Conservation (phyloP, 2,888 invertebrate species). For the Folsomia candida region DNA sequence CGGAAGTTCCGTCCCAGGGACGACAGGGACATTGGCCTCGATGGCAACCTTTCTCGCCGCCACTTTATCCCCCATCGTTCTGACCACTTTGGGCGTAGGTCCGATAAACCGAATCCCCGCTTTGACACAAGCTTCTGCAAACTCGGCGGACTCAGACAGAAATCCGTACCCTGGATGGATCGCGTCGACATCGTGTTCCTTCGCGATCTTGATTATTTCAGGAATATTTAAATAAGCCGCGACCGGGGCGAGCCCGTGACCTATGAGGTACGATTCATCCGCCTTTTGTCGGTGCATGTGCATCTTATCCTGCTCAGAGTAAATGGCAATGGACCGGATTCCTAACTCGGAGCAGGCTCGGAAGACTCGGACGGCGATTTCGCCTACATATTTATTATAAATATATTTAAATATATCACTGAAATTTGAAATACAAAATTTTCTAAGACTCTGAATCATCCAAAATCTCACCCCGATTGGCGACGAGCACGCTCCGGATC, state of each 20-base stretch:
- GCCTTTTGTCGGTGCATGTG: constrained; percentile 98
- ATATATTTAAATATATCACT: neutral
- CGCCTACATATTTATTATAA: constrained; percentile 61
- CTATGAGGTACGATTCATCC: constrained; percentile 95
- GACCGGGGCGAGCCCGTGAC: constrained; percentile 92
- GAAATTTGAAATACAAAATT: constrained; percentile 13
- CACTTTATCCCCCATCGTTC: constrained; percentile 99
- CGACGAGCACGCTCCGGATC: constrained; percentile 90
- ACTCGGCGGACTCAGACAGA: constrained; percentile 89
- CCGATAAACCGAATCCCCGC: constrained; percentile 90
- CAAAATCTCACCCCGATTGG: constrained; percentile 82
- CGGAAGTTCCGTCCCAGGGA: constrained; percentile 94
- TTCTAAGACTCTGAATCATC: constrained; percentile 6
- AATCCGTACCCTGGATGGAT: constrained; percentile 94
- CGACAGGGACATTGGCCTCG: constrained; percentile 80
- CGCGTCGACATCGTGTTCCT: constrained; percentile 92
- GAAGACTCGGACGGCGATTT: constrained; percentile 97
- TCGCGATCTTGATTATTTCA: constrained; percentile 92
- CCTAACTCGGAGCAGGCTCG: constrained; percentile 96
- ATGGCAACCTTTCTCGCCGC: constrained; percentile 95
- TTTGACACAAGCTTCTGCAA: constrained; percentile 88
- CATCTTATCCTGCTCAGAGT: constrained; percentile 96
- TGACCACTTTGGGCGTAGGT: constrained; percentile 87
- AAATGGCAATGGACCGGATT: constrained; percentile 94
- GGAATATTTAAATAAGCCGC: constrained; percentile 96